A percentile compares a stretch with the other conserved stretches of the same genome.
Evolutionary conservation across 2,888 invertebrate genomes (phyloP).

Genomic region (Acanthosepion pharaonis): DNA sequence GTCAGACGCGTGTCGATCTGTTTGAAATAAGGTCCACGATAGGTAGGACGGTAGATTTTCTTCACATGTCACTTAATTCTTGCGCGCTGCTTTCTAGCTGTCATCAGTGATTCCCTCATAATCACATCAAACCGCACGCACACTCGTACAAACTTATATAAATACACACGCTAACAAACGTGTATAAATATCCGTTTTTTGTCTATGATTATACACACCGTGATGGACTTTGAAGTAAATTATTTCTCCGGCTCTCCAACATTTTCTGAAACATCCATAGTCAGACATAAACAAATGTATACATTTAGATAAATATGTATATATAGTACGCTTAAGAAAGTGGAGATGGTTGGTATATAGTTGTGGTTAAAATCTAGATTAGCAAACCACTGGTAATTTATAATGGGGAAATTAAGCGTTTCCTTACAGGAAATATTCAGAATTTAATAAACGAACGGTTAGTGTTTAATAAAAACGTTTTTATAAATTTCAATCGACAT

Average conservation of each 20-base stretch:
- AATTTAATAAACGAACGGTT: too few relatives aligned
- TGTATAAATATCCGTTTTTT: background rate
- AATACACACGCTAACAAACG: too few relatives aligned
- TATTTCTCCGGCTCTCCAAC: background rate
- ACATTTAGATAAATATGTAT: too few relatives aligned
- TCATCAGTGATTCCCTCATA: background rate
- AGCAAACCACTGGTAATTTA: too few relatives aligned
- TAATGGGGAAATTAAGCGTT: too few relatives aligned
- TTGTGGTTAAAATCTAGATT: too few relatives aligned
- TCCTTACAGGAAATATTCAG: too few relatives aligned
- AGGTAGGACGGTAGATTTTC: background rate
- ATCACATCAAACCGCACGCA: background rate
- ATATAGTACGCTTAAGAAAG: too few relatives aligned
- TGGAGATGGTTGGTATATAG: too few relatives aligned
- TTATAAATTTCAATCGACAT: too few relatives aligned
- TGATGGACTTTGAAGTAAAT: background rate
- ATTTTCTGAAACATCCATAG: background rate
- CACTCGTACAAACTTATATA: too few relatives aligned
- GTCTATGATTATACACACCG: background rate
- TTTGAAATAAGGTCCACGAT: background rate
- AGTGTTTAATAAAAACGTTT: too few relatives aligned
- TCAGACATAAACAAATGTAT: background rate
- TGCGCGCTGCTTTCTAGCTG: background rate
- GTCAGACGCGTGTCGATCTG: constrained; percentile 5
- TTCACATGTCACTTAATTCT: background rate